Percentiles rank a stretch among this genome's conserved stretches.
phyloP scores from a whole-genome alignment of 2,888 invertebrate species.

The Drosophila colorata region DNA sequence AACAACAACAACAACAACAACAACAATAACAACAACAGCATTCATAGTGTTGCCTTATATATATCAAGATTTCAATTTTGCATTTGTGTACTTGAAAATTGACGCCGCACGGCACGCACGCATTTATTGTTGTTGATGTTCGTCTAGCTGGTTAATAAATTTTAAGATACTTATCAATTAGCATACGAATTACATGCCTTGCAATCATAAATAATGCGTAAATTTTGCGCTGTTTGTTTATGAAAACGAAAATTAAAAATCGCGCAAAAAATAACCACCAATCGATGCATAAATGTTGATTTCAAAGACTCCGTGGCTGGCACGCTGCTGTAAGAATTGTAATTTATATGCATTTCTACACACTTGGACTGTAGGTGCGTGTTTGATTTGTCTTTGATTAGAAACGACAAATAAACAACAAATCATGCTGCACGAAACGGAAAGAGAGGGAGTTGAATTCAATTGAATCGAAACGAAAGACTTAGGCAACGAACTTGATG shows the following conservation, averaged over 20 bases:
- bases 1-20: conserved; percentile 45
- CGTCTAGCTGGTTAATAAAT: conserved; percentile 77
- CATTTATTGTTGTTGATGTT: conserved; percentile 54
- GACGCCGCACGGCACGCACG: conserved; percentile 77
- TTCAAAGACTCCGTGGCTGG: conserved; percentile 35
- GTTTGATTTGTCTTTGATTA: conserved; percentile 76
- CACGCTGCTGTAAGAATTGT: conserved; percentile 55
- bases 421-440: conserved; percentile 76
- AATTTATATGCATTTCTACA: conserved; percentile 73
- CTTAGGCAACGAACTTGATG: conserved; percentile 68
- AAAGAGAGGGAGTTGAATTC: conserved; percentile 29
- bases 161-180: conserved; percentile 81
- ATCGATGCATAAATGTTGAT: conserved; percentile 73
- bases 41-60: conserved; percentile 64
- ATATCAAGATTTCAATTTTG: conserved; percentile 79
- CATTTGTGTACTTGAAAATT: conserved; percentile 79
- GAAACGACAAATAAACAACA: conserved; percentile 79
- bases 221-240: conserved; percentile 60
- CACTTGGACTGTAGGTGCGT: conserved; percentile 71
- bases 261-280: conserved; percentile 18
- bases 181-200: conserved; percentile 82
- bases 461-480: conserved; percentile 47
- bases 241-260: conserved; percentile 44
- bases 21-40: conserved; percentile 16
- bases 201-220: conserved; percentile 83